Percentiles rank a stretch among this genome's conserved stretches.
phyloP scores from a whole-genome alignment of 2,888 invertebrate species.

The Gerosis bhagava region DNA sequence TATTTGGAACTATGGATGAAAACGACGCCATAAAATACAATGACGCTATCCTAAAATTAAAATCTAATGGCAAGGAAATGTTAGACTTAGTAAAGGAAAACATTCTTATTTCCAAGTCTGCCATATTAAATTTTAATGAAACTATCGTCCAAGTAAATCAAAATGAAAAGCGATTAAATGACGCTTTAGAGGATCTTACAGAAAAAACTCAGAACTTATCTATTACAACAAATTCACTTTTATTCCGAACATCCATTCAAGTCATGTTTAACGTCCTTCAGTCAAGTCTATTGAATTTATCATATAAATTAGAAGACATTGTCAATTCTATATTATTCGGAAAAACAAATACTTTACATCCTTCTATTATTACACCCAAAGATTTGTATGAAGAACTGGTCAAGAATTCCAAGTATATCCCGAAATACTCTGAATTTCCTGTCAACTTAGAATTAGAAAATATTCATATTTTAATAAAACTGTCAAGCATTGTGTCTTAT shows the following conservation, averaged over 20 bases:
- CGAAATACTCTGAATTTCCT: slow-evolving; percentile 1
- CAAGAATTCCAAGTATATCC: slow-evolving; percentile 1
- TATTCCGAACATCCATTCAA: slow-evolving; percentile 3
- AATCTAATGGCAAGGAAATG: not conserved
- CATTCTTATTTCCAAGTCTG: slow-evolving; percentile 2
- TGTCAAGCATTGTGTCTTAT: slow-evolving; percentile 1
- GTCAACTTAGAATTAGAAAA: slow-evolving; percentile 10
- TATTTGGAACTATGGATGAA: slow-evolving; percentile 35
- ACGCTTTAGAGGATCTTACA: no score
- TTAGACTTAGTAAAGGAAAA: slow-evolving; percentile 1
- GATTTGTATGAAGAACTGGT: slow-evolving; percentile 9
- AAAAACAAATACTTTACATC: slow-evolving; percentile 11
- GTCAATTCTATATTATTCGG: slow-evolving; percentile 12
- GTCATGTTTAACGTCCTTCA: slow-evolving; percentile 2
- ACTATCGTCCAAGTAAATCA: not conserved
- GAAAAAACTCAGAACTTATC: no score
- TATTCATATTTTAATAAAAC: slow-evolving; percentile 5
- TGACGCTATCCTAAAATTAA: slow-evolving; percentile 20
- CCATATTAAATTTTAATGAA: slow-evolving; percentile 7
- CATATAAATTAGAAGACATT: slow-evolving; percentile 12
- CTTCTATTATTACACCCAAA: not conserved
- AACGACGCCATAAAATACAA: slow-evolving; percentile 31
- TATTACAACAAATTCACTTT: slow-evolving; percentile 4
- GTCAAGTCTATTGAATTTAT: slow-evolving; percentile 3
- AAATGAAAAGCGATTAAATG: slow-evolving; percentile 5